These are phyloP conservation scores for Ochotona curzoniae DNA, from an alignment of 2,113 vertebrate genomes.

Conservation along the genomic window DNA sequence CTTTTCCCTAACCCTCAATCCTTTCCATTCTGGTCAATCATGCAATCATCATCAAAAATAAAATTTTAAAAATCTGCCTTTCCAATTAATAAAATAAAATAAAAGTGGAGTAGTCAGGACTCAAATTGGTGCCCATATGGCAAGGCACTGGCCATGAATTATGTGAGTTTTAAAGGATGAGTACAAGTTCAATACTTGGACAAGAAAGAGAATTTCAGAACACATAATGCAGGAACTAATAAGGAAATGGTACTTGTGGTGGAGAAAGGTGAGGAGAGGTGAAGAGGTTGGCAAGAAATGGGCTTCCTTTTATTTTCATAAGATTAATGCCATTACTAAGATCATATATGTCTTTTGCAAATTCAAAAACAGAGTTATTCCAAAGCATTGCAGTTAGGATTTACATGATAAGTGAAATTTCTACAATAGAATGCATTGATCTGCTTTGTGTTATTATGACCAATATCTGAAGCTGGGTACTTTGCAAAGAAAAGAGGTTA, in stretches of 20 bases:
- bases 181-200: slow-evolving; percentile 38
- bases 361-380: slow-evolving; percentile 31
- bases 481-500: not conserved
- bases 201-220: slow-evolving; percentile 46
- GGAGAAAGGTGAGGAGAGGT: not conserved
- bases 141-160: not conserved
- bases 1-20: too few species aligned
- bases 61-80: too few species aligned
- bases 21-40: too few species aligned
- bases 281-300: not conserved
- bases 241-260: not conserved
- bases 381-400: not conserved
- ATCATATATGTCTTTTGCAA: slow-evolving; percentile 19
- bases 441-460: not conserved
- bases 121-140: too few species aligned
- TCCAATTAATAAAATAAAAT: too few species aligned
- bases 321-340: slow-evolving; percentile 32
- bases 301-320: not conserved
- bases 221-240: not conserved
- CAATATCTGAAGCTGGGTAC: not conserved
- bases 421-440: not conserved
- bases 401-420: slow-evolving; percentile 13
- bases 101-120: too few species aligned
- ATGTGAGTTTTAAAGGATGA: slow-evolving; percentile 45
- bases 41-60: too few species aligned